Conservation (phyloP, 2,888 invertebrate species). For the Orthonevra nobilis region DNA sequence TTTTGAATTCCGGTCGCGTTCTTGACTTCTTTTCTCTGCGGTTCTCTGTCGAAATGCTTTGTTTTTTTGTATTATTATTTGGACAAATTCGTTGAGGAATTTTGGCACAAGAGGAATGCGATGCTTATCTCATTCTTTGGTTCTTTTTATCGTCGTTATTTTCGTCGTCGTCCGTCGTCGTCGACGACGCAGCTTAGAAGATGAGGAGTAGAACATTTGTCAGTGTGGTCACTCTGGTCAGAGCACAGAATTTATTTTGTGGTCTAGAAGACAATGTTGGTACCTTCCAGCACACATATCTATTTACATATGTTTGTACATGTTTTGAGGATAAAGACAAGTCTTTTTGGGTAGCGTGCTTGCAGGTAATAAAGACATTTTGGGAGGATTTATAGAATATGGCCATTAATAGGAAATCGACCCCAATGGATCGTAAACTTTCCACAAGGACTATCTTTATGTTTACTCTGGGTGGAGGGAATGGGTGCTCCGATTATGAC, state of each 20-base stretch:
- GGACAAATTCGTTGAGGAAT: slow-evolving; percentile 20
- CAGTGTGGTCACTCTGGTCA: no score
- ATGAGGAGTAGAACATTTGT: no score
- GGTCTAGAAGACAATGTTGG: neutral
- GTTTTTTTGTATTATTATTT: no score
- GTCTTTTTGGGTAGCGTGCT: neutral
- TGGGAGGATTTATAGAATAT: no score
- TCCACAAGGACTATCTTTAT: no score
- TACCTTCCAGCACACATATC: no score
- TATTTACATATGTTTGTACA: no score
- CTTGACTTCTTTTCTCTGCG: neutral
- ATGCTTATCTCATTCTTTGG: slow-evolving; percentile 32
- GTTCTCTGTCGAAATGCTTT: slow-evolving; percentile 4
- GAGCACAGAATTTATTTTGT: neutral
- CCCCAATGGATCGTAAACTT: no score
- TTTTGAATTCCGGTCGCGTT: slow-evolving; percentile 34
- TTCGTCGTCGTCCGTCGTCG: neutral
- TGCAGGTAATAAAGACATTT: neutral
- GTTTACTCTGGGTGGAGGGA: no score
- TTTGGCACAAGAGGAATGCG: slow-evolving; percentile 29
- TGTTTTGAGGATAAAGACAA: neutral
- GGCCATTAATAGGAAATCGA: no score
- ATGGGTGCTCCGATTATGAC: no score
- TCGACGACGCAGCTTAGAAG: neutral
- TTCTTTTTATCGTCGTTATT: slow-evolving; percentile 14